These are phyloP conservation scores for Ivindomyrus marchei DNA, from an alignment of 2,113 vertebrate genomes.

Conservation along the genomic window DNA sequence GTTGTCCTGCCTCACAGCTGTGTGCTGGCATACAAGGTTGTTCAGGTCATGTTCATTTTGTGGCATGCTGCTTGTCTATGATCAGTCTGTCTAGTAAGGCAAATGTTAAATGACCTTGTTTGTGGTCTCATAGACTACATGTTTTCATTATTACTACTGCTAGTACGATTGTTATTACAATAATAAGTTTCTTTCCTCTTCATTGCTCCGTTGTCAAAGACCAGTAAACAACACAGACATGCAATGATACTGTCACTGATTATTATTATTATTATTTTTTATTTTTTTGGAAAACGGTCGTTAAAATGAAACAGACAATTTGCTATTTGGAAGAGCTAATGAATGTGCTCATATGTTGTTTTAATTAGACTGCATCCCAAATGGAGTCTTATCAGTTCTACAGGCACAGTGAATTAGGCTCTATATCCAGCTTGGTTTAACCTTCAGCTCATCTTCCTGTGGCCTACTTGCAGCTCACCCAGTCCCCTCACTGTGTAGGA, in stretches of 20 bases:
- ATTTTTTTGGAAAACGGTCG: neutral
- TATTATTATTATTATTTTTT: neutral
- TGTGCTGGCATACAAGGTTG: neutral
- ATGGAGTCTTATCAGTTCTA: neutral
- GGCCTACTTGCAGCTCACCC: neutral
- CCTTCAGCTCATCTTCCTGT: neutral
- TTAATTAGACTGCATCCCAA: conserved; percentile 10
- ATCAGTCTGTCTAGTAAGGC: neutral
- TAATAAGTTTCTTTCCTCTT: neutral
- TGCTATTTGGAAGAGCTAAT: neutral
- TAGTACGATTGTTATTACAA: neutral
- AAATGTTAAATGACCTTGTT: neutral
- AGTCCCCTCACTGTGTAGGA: neutral
- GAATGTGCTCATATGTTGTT: neutral
- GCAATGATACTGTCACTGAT: neutral
- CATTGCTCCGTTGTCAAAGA: neutral
- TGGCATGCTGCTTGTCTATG: neutral
- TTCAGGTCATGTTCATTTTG: neutral
- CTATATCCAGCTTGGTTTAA: neutral
- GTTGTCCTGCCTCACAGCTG: neutral
- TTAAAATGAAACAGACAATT: conserved; percentile 13
- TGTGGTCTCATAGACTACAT: neutral
- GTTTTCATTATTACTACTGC: neutral
- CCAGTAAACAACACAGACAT: neutral
- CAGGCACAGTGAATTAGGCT: neutral